Conservation (phyloP, 2,888 invertebrate genomes). For the Campaea margaritaria region DNA sequence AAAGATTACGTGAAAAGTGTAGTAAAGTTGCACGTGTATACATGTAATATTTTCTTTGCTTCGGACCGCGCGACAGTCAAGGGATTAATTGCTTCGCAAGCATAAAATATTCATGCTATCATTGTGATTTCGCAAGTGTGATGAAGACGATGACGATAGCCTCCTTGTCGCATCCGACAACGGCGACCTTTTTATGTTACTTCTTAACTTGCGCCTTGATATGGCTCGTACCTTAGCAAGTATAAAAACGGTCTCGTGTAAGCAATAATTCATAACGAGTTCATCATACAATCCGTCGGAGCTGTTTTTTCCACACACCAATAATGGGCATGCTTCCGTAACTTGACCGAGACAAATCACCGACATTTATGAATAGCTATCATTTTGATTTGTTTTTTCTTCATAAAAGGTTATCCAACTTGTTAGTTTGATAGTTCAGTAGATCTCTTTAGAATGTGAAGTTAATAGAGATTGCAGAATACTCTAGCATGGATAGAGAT, state of each 20-base stretch:
- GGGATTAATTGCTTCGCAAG: no score
- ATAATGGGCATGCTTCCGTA: constrained; percentile 47
- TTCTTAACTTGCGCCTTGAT: no score
- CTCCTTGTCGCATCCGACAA: no score
- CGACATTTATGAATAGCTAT: constrained; percentile 37
- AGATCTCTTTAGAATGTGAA: background rate
- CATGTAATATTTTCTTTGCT: no score
- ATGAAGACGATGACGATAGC: no score
- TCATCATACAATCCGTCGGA: background rate
- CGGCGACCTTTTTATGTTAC: no score
- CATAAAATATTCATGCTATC: no score
- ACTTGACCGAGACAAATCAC: constrained; percentile 51
- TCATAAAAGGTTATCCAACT: constrained; percentile 34
- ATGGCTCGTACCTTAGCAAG: background rate
- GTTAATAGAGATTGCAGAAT: background rate
- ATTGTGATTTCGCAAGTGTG: no score
- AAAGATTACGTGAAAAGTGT: no score
- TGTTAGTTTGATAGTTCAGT: constrained; percentile 3
- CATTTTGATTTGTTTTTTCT: constrained; percentile 29
- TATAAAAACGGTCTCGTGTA: background rate
- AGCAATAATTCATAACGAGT: background rate
- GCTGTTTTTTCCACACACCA: constrained; percentile 15
- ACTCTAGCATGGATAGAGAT: background rate
- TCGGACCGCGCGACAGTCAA: no score
- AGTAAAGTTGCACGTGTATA: no score